Percentiles rank a stretch among this genome's conserved stretches.
Conservation (phyloP, 2,888 invertebrate species). For the Oscheius sp. region DNA sequence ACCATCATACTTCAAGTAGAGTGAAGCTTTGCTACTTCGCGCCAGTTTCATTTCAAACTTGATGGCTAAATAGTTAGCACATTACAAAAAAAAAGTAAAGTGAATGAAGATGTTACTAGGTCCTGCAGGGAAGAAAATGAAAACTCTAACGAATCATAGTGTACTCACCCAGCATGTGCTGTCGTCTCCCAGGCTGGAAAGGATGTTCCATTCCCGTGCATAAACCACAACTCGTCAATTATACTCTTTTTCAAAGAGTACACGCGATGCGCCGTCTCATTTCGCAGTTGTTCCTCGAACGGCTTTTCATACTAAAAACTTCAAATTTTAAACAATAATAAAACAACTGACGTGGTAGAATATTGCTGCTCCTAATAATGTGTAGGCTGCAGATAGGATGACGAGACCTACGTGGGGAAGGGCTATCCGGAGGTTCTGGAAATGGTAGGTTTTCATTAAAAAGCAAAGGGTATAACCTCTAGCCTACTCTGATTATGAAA, state of each 20-base stretch:
- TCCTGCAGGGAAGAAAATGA: background rate
- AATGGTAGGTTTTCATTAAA: conserved; percentile 6
- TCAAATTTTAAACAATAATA: conserved; percentile 22
- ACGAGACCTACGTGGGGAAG: conserved; percentile 72
- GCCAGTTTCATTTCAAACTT: too few relatives aligned
- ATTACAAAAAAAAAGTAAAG: too few relatives aligned
- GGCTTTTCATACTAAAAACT: conserved; percentile 69
- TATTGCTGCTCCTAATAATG: conserved; percentile 71
- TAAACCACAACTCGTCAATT: conserved; percentile 42
- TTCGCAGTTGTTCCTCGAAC: conserved; percentile 69
- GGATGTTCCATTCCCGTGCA: conserved; percentile 57
- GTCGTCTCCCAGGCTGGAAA: conserved; percentile 60
- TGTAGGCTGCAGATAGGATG: conserved; percentile 69
- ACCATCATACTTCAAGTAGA: too few relatives aligned
- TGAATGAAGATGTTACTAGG: too few relatives aligned
- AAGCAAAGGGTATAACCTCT: background rate
- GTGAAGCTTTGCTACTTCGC: too few relatives aligned
- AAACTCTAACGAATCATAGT: background rate
- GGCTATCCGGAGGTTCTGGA: conserved; percentile 70
- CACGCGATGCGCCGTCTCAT: conserved; percentile 66
- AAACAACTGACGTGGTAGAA: conserved; percentile 67
- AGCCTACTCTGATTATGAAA: conserved; percentile 12
- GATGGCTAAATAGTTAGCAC: too few relatives aligned
- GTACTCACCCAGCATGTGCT: conserved; percentile 62
- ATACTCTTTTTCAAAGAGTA: conserved; percentile 61